These are phyloP conservation scores for Potorous gilbertii DNA, from an alignment of 2,797 vertebrate species.

Conservation along the genomic window DNA sequence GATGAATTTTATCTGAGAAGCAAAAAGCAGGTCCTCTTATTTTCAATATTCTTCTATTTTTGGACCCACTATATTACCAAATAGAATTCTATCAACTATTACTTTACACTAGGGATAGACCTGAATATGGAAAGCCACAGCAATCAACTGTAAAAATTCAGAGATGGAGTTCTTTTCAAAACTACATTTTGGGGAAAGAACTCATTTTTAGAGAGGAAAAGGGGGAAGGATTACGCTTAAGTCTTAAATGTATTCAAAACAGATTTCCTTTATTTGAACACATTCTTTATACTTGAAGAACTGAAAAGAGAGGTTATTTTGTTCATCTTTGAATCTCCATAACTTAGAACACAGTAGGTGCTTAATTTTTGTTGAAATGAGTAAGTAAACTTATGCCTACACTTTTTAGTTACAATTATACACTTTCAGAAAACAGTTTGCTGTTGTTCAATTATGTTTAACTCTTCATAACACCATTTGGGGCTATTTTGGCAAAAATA, in stretches of 20 bases:
- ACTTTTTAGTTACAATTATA: neutral
- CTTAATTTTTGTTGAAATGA: neutral
- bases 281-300: neutral
- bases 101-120: slow-evolving; percentile 24
- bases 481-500: neutral
- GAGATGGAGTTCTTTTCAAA: slow-evolving; percentile 23
- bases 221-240: neutral
- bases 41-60: slow-evolving; percentile 23
- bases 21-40: slow-evolving; percentile 28
- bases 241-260: slow-evolving; percentile 50
- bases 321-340: neutral
- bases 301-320: neutral
- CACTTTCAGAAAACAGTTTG: neutral
- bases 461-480: neutral
- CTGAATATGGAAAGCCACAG: neutral
- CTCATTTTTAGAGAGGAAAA: slow-evolving; percentile 33
- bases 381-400: neutral
- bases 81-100: slow-evolving; percentile 4
- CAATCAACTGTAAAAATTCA: slow-evolving; percentile 34
- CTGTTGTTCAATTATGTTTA: neutral
- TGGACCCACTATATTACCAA: neutral
- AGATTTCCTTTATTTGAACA: slow-evolving; percentile 34
- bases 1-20: slow-evolving; percentile 12
- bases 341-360: neutral
- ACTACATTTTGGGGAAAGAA: slow-evolving; percentile 38